phyloP scores from a whole-genome alignment of 2,113 vertebrate genomes.

The Nansenia antarctica region DNA sequence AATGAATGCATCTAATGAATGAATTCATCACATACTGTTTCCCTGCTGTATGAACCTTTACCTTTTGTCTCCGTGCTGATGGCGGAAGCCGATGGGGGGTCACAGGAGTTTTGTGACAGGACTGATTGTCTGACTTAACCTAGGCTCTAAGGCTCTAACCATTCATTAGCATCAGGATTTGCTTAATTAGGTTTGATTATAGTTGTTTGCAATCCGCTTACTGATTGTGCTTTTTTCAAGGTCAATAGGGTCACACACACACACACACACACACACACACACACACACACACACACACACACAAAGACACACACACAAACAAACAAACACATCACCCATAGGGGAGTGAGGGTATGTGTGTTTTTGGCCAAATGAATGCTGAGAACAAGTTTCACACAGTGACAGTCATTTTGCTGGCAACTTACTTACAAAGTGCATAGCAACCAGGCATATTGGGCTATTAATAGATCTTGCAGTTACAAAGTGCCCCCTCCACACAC shows the following conservation, averaged over 20 bases:
- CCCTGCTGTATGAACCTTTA: conserved; percentile 58
- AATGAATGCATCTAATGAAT: conserved; percentile 65
- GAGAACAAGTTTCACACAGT: no score
- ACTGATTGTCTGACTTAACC: conserved; percentile 66
- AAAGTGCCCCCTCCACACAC: no score
- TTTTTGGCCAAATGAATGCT: no score
- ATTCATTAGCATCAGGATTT: conserved; percentile 68
- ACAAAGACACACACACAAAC: no score
- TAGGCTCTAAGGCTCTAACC: conserved; percentile 50
- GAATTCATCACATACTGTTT: conserved; percentile 59
- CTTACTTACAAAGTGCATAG: no score
- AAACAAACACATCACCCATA: no score
- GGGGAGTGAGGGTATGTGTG: no score
- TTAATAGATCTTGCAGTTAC: no score
- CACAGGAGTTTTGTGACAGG: conserved; percentile 41
- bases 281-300: not conserved
- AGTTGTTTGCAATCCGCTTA: no score
- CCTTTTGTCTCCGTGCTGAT: conserved; percentile 50
- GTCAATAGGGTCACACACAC: not conserved
- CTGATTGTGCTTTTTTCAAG: no score
- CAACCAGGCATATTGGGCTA: no score
- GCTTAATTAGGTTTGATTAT: conserved; percentile 68
- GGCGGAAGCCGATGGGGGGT: conserved; percentile 31
- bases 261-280: not conserved
- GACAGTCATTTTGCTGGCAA: no score